phyloP scores from a whole-genome alignment of 2,888 invertebrate genomes.

The Apamea epomidion region DNA sequence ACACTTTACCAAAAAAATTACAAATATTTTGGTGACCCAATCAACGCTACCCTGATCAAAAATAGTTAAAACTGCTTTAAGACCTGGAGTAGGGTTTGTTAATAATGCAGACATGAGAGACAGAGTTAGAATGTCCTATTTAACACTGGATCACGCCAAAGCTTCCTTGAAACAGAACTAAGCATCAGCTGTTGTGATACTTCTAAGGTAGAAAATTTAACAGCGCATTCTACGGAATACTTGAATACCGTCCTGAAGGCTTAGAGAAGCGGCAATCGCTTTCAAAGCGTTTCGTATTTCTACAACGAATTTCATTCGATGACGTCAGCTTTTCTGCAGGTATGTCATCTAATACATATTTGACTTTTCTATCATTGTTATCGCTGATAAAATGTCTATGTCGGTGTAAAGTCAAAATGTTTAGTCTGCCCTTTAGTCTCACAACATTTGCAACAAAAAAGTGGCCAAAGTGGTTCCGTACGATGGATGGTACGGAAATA shows the following conservation, averaged over 20 bases:
- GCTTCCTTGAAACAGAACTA: neutral
- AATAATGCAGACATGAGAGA: neutral
- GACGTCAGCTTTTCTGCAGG: neutral
- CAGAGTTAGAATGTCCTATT: too few relatives aligned
- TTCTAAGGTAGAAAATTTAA: neutral
- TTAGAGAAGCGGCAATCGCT: neutral
- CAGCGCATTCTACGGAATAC: neutral
- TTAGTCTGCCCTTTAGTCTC: neutral
- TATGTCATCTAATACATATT: too few relatives aligned
- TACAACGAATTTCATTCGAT: neutral
- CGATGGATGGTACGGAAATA: too few relatives aligned
- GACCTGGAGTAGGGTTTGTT: too few relatives aligned
- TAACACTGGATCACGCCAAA: neutral
- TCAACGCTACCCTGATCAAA: neutral
- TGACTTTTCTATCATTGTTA: too few relatives aligned
- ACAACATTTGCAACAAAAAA: constrained; percentile 25
- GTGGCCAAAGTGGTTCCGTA: constrained; percentile 25
- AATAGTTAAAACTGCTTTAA: too few relatives aligned
- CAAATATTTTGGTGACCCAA: neutral
- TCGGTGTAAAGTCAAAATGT: too few relatives aligned
- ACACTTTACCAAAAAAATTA: neutral
- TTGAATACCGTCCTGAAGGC: too few relatives aligned
- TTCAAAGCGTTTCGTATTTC: neutral
- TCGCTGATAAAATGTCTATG: too few relatives aligned
- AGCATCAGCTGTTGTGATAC: neutral